Base-by-base conservation (phyloP, 1,140 invertebrate species). In the Gonatopus flavifemur region DNA sequence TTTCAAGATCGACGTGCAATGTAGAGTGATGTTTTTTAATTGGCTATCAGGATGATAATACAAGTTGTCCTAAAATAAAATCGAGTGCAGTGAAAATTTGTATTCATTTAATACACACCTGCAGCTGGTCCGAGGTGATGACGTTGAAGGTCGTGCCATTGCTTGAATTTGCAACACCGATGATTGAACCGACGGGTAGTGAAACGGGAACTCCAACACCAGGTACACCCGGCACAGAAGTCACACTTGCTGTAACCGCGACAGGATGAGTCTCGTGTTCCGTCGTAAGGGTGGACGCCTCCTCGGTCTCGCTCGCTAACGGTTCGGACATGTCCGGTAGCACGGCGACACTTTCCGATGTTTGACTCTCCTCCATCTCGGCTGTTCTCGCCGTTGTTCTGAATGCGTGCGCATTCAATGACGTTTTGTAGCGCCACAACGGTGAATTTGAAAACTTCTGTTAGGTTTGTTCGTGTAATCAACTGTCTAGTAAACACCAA, bases 41-140 rank as follows among this genome's bases (percentile, higher is more conserved):
- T n/a, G n/a, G n/a, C n/a, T n/a, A n/a, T n/a, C n/a, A n/a, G n/a
- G n/a, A n/a, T n/a, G n/a, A n/a, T n/a, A n/a, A n/a, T n/a, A n/a
- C n/a, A n/a, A n/a, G n/a, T n/a, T n/a, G n/a, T n/a, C n/a, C n/a
- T n/a, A n/a, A n/a, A n/a, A n/a, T n/a, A n/a, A n/a, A n/a, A n/a
- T n/a, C n/a, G n/a, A n/a, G n/a, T n/a, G n/a, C n/a, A 13, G 12
- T 2, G 20, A 19, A 33, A 39, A 15, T 13, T 28, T 38, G 1
- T 19, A 33, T 12, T 15, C 8, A 10, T 7, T 20, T 35, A 16
- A 1, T 12, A 32, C 10, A 19, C 58, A 82, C 81, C 67, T 88
- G 87, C 56, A 91, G 73, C 65, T 90, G 88, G 57, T 91, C 90
- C 7, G 87, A 85, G 9, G 88, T 89, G 69, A 91, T 91, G 62